Evolutionary conservation across 2,797 vertebrate species (phyloP), one percentile per base, ranked within the genome.

Genomic region (Coregonus ussuriensis): DNA sequence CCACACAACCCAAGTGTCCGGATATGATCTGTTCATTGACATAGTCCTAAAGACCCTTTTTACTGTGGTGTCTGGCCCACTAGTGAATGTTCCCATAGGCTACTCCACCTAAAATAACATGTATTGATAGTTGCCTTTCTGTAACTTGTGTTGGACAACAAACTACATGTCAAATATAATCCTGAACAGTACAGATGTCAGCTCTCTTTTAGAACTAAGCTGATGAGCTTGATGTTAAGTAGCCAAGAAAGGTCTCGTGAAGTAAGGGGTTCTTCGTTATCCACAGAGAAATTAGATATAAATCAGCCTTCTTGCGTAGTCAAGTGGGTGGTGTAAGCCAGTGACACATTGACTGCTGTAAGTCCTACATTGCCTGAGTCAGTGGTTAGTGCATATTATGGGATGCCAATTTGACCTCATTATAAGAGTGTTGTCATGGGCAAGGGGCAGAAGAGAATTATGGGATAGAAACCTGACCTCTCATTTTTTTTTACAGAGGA

Each of bases 351-450:
- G 65, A 67, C 25, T 67, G 25, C 65, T 67, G 25, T 35, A 79
- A 88, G 79, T 87, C 86, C 84, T 76, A 74, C 76, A 47, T 47
- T 77, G 82, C 81, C 85, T 87, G 81, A 66, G 73, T 86, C 71
- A 74, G 71, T 74, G 72, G 73, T 84, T 85, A 81, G 73, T 84
- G 88, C 90, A 85, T 91, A 93, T 92, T 93, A 92, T 91, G 88
- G 91, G 90, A 92, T 91, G 88, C 83, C 88, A 88, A 84, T 86
- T 91, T 94, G 92, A 94, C 93, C 93, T 93, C 91, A 93, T 93
- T 94, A 91, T 90, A 89, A 89, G 35, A 89, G 77, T 53, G 90
- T 93, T 92, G 85, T 90, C 82, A 88, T 6, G 83, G 89, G 86
- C 84, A 87, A 92, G 47, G 74, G 37, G 29, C 65, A 14, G 76